phyloP scores from a whole-genome alignment of 2,113 vertebrate genomes.

The Datnioides undecimradiatus region DNA sequence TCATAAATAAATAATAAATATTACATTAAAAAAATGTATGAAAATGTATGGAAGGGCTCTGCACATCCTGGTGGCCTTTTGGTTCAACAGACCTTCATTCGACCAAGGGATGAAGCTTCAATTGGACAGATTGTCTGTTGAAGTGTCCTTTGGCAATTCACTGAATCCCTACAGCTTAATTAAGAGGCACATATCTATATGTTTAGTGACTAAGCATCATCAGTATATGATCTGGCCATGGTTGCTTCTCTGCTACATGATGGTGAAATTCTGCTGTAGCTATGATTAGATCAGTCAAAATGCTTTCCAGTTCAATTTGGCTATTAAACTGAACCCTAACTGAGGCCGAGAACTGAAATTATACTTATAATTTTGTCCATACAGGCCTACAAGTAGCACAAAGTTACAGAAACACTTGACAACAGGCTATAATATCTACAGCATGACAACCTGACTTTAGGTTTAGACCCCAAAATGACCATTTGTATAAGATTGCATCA shows the following conservation, averaged over 20 bases:
- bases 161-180: conserved; percentile 4
- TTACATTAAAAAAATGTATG: not conserved
- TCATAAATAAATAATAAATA: not conserved
- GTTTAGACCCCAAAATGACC: too few species aligned
- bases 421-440: not conserved
- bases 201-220: not conserved
- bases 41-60: not conserved
- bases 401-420: not conserved
- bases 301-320: not conserved
- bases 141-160: not conserved
- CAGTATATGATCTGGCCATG: not conserved
- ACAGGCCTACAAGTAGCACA: not conserved
- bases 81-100: not conserved
- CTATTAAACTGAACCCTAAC: not conserved
- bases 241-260: not conserved
- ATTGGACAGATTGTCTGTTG: not conserved
- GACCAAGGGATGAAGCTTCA: not conserved
- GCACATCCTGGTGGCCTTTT: not conserved
- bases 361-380: not conserved
- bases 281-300: not conserved
- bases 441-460: too few species aligned
- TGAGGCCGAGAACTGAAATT: not conserved
- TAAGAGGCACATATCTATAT: not conserved
- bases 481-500: not conserved
- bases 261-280: not conserved